A percentile compares a stretch with the other conserved stretches of the same genome.
Evolutionary conservation across 2,797 vertebrate genomes (phyloP).

Genomic region (Lophius americanus): DNA sequence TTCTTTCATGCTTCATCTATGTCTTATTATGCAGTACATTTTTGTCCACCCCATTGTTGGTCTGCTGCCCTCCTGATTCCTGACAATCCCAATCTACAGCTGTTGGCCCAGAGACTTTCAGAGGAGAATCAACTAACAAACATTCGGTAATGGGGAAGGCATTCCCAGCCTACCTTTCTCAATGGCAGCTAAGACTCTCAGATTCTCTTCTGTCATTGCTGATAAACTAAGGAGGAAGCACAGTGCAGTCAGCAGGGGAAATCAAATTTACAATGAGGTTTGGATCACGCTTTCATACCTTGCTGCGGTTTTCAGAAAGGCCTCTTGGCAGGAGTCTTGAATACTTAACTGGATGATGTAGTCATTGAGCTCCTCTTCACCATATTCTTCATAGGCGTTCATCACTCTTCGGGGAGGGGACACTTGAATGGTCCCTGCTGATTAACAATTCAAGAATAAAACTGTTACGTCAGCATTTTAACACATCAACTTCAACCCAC

Average conservation of each 20-base stretch:
- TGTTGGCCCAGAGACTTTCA: constrained; percentile 27
- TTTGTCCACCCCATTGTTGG: background rate
- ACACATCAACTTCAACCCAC: too few species aligned
- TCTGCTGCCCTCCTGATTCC: constrained; percentile 22
- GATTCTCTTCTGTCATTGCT: constrained; percentile 78
- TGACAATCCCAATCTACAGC: constrained; percentile 25
- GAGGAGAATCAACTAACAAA: constrained; percentile 3
- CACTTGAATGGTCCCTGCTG: background rate
- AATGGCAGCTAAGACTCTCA: constrained; percentile 83
- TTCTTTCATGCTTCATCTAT: background rate
- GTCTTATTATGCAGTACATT: constrained; percentile 13
- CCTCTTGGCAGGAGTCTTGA: constrained; percentile 80
- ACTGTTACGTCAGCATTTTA: background rate
- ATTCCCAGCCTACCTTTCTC: constrained; percentile 78
- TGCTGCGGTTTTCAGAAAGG: constrained; percentile 65
- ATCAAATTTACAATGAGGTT: too few species aligned
- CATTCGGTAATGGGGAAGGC: background rate
- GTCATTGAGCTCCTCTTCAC: constrained; percentile 80
- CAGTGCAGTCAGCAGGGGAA: constrained; percentile 1
- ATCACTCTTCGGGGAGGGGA: constrained; percentile 57
- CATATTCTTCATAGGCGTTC: constrained; percentile 74
- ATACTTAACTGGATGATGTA: constrained; percentile 83
- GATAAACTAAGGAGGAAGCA: constrained; percentile 72
- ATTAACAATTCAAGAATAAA: background rate
- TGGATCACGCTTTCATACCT: constrained; percentile 71